A percentile compares a stretch with the other conserved stretches of the same genome.
Conservation (phyloP, 2,888 invertebrate genomes). For the Antheraea assamensis region DNA sequence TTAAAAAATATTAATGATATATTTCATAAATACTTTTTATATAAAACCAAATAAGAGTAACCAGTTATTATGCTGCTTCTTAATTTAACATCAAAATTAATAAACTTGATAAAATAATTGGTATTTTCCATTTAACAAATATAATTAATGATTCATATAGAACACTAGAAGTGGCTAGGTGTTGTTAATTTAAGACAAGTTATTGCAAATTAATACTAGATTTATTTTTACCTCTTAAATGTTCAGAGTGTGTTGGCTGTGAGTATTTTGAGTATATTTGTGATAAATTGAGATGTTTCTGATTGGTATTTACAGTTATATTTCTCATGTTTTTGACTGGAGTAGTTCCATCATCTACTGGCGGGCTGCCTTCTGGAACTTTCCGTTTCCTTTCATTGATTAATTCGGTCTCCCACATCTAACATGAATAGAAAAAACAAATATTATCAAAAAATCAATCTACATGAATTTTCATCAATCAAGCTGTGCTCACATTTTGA, state of each 20-base stretch:
- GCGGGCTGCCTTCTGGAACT: constrained; percentile 59
- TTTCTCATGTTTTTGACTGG: constrained; percentile 74
- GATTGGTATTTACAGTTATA: constrained; percentile 68
- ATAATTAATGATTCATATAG: neutral
- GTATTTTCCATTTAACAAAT: neutral
- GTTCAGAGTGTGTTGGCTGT: constrained; percentile 72
- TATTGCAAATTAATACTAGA: neutral
- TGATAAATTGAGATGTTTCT: constrained; percentile 76
- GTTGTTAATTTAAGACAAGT: neutral
- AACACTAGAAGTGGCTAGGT: neutral
- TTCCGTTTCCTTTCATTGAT: constrained; percentile 69
- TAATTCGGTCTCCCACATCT: constrained; percentile 76
- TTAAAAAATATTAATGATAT: neutral
- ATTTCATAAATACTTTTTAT: neutral
- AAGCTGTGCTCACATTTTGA: neutral
- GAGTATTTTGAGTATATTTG: constrained; percentile 78
- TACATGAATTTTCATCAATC: neutral
- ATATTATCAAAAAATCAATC: neutral
- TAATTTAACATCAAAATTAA: neutral
- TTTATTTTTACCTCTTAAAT: constrained; percentile 15
- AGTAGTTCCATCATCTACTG: constrained; percentile 57
- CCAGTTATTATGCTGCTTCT: neutral
- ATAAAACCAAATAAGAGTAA: neutral
- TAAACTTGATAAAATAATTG: neutral
- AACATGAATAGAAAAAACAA: neutral